Evolutionary conservation across 2,888 invertebrate genomes (phyloP).

Genomic region (Chouioia cunea): DNA sequence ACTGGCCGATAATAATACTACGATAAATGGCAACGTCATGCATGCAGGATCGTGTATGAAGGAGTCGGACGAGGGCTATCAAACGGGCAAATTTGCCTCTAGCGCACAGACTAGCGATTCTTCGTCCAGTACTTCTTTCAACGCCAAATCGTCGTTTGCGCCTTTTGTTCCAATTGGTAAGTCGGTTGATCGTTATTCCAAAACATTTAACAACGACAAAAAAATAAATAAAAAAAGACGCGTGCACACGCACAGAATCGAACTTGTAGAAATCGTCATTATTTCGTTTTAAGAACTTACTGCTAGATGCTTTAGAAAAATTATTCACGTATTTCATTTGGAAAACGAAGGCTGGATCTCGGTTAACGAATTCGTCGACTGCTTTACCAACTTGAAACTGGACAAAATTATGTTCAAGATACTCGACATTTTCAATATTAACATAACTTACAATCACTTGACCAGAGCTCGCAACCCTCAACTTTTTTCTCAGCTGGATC

Average conservation of each 20-base stretch:
- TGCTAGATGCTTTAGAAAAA: conserved; percentile 19
- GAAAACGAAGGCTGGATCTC: conserved; percentile 56
- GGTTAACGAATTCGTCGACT: conserved; percentile 53
- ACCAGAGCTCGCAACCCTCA: conserved; percentile 46
- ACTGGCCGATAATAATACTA: conserved; percentile 5
- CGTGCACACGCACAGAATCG: too few relatives aligned
- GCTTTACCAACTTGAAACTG: conserved; percentile 51
- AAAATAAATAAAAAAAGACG: too few relatives aligned
- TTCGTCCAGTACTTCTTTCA: neutral
- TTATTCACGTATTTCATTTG: conserved; percentile 52
- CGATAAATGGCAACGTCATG: too few relatives aligned
- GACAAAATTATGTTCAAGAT: conserved; percentile 43
- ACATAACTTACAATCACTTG: conserved; percentile 47
- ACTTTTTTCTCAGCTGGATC: conserved; percentile 51
- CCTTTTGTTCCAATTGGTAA: conserved; percentile 16
- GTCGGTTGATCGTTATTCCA: too few relatives aligned
- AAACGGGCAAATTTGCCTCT: neutral
- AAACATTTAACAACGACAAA: too few relatives aligned
- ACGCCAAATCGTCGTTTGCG: neutral
- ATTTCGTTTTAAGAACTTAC: conserved; percentile 50
- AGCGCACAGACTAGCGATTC: conserved; percentile 10
- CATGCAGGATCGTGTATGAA: neutral
- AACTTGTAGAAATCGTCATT: neutral
- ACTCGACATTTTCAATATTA: conserved; percentile 40
- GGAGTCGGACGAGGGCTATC: conserved; percentile 8